A percentile compares a stretch with the other conserved stretches of the same genome.
phyloP scores from a whole-genome alignment of 2,888 invertebrate species.

The Plagiodera versicolora region DNA sequence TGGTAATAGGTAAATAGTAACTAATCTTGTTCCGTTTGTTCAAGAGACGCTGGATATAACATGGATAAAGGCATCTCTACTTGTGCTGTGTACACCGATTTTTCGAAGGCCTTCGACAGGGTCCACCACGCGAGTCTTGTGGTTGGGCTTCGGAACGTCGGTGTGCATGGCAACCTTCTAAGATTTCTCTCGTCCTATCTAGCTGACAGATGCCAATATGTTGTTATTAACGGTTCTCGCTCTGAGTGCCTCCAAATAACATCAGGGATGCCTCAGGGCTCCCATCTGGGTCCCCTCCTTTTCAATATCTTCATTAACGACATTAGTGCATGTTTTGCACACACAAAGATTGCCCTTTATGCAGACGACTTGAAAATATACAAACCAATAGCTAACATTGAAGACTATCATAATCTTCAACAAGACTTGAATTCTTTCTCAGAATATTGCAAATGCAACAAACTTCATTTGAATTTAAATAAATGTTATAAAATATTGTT shows the following conservation, averaged over 20 bases:
- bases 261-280: neutral
- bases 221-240: neutral
- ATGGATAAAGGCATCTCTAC: slow-evolving; percentile 2
- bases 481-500: neutral
- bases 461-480: neutral
- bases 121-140: neutral
- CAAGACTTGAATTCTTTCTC: neutral
- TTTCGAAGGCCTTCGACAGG: slow-evolving; percentile 8
- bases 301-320: neutral
- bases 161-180: neutral
- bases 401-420: neutral
- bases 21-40: neutral
- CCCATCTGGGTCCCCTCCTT: neutral
- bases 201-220: neutral
- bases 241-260: neutral
- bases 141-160: neutral
- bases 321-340: neutral
- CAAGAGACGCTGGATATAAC: slow-evolving; percentile 3
- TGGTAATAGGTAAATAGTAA: slow-evolving; percentile 4
- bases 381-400: neutral
- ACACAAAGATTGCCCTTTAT: neutral
- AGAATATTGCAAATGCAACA: neutral
- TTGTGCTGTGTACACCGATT: too few species aligned
- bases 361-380: neutral
- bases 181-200: neutral